Evolutionary conservation across 1,140 invertebrate species (phyloP).

Genomic region (Drosophila simulans): DNA sequence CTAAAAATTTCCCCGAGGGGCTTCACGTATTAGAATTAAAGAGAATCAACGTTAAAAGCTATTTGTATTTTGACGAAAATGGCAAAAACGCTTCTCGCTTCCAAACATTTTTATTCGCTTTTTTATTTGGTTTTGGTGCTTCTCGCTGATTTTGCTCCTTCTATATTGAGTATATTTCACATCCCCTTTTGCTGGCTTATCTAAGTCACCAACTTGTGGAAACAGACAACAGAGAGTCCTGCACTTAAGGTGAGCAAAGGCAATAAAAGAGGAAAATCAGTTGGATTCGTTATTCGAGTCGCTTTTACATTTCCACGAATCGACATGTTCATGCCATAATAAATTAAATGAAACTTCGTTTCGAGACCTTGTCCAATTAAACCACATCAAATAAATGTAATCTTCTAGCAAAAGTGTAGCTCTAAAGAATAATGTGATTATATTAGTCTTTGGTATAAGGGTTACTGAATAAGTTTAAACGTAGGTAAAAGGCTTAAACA

Average conservation of each 20-base stretch:
- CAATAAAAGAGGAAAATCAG: slow-evolving; percentile 52
- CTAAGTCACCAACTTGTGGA: too few species aligned
- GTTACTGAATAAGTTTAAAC: too few species aligned
- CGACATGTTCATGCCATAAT: slow-evolving; percentile 13
- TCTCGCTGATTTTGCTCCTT: slow-evolving; percentile 24
- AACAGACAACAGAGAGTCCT: slow-evolving; percentile 3
- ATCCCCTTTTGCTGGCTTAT: too few species aligned
- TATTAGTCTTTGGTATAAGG: too few species aligned
- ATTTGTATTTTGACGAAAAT: neutral
- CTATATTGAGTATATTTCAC: neutral
- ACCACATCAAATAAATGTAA: too few species aligned
- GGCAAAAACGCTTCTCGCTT: neutral
- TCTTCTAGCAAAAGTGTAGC: too few species aligned
- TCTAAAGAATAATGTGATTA: too few species aligned
- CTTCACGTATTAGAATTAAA: neutral
- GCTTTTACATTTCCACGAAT: slow-evolving; percentile 22
- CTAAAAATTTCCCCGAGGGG: neutral
- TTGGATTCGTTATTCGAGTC: slow-evolving; percentile 12
- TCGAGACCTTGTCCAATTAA: too few species aligned
- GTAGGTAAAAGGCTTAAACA: too few species aligned
- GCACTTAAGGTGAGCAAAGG: slow-evolving; percentile 60
- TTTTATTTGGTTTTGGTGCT: slow-evolving; percentile 60
- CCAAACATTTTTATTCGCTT: slow-evolving; percentile 63
- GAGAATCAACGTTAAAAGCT: neutral
- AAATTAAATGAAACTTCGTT: too few species aligned